Base-by-base conservation (phyloP, 2,113 vertebrate species). In the Abramis brama region DNA sequence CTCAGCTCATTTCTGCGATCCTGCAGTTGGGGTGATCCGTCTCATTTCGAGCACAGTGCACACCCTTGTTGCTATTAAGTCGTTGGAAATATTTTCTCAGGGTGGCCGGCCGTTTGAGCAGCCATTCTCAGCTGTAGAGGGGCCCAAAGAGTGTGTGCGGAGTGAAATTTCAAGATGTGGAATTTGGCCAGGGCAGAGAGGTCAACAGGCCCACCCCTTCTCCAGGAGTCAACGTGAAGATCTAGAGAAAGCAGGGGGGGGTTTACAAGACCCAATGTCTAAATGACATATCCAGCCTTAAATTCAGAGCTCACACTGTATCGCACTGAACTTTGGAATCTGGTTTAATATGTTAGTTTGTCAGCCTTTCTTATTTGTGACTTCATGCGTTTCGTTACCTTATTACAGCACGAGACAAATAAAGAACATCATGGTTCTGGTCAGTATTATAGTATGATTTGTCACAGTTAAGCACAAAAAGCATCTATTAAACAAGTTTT, bases 61-160 rank as follows among this genome's bases (percentile, higher is more conserved):
- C 76, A 70, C 84, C 88, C 88, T 87, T 90, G 89, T 89, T 87
- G 86, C 86, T 87, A 90, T 88, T 86, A 89, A 88, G 83, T 84
- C 71, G 57, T 74, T 89, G 86, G 86, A 89, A 90, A 87, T 88
- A 84, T 85, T 89, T 87, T 89, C 88, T 89, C 88, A 90, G 88
- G 89, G 89, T 86, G 88, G 86, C 86, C 85, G 6, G 83, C 76
- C 79, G 17, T 39, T 74, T 23, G 66, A 70, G 52, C 82, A 80
- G 79, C 43, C 79, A 57, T 84, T 79, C 90, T 89, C 83, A 82
- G 84, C 85, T 87, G 64, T 68, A 76, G 62, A 88, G 89, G 83
- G 87, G 85, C 89, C 83, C 86, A 79, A 21, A 74, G 85, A 78
- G 83, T 82, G 77, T 64, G 70, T 47, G 55, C 50, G 33, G 90